Base-by-base conservation (phyloP, 2,113 vertebrate genomes). In the Lycaon pictus region DNA sequence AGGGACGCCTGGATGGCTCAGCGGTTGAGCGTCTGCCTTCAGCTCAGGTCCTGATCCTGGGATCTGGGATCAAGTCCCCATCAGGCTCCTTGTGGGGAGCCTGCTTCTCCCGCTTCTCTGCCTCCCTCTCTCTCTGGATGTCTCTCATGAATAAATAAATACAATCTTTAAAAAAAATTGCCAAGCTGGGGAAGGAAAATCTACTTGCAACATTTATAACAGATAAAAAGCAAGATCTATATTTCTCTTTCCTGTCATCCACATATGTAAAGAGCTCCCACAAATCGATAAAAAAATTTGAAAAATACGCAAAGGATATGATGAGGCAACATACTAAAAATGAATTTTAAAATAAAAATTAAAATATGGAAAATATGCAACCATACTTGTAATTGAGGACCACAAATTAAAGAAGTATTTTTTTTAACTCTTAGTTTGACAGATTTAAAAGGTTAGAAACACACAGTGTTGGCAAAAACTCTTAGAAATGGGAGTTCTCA, bases 231-330 rank as follows among this genome's bases (percentile, higher is more conserved):
- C 7, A 58, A 8, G 89, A 60, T 63, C 37, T 86, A 20, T 79
- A 67, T 74, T 90, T 96, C 13, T 85, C 63, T 77, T 69, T 71
- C 29, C 15, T 92, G 32, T 6, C 17, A 27, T 90, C 69, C 9
- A 51, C 51, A 32, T 67, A 96, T 82, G 25, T 65, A 85, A 96
- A 87, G 60, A 93, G n/a, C 7, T 58, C 27, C 95, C 80, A 87
- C 3, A 63, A 96, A 95, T 69, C 23, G 92, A 60, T 37, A 74
- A 43, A 67, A 80, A 87, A 86, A 83, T 80, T n/a, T 35, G 16
- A 65, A 89, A 90, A 94, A 13, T 5, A 81, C 43, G 16, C 55
- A 60, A 87, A 93, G 12, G 16, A 58, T 69, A 88, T 80, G 35
- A 93, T 81, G n/a, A 91, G 22, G 13, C 56, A 82, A 72, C 51